These are phyloP conservation scores for Argopecten irradians DNA, from an alignment of 1,140 invertebrate species.

Conservation along the genomic window DNA sequence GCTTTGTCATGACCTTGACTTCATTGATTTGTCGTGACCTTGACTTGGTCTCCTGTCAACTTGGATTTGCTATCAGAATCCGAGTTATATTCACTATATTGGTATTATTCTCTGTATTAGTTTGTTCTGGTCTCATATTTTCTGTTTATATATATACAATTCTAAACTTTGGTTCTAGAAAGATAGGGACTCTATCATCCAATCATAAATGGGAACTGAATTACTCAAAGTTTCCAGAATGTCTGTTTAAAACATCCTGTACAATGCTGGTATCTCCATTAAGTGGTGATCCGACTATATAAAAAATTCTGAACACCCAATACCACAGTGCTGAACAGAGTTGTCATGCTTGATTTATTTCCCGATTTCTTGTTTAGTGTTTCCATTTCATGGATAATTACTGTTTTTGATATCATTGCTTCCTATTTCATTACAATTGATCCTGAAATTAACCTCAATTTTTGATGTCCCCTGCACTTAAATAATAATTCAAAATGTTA, in stretches of 20 bases:
- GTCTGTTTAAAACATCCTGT: background rate
- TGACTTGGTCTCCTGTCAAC: background rate
- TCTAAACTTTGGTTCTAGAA: background rate
- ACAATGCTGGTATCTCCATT: background rate
- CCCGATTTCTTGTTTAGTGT: background rate
- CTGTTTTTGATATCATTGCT: background rate
- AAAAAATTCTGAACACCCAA: background rate
- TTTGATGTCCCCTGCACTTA: background rate
- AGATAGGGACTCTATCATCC: background rate
- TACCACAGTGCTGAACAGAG: background rate
- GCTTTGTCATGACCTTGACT: no score
- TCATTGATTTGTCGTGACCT: no score
- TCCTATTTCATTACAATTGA: background rate
- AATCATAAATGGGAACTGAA: background rate
- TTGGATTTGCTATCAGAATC: background rate
- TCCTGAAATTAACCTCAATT: background rate
- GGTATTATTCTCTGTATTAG: background rate
- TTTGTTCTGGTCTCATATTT: background rate
- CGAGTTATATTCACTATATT: background rate
- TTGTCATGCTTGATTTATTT: background rate
- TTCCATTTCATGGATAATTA: background rate
- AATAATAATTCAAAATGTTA: conserved; percentile 6
- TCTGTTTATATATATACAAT: background rate
- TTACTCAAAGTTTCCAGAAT: background rate
- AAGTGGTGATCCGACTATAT: background rate